phyloP scores from a whole-genome alignment of 2,113 vertebrate species.

The Labrus mixtus region DNA sequence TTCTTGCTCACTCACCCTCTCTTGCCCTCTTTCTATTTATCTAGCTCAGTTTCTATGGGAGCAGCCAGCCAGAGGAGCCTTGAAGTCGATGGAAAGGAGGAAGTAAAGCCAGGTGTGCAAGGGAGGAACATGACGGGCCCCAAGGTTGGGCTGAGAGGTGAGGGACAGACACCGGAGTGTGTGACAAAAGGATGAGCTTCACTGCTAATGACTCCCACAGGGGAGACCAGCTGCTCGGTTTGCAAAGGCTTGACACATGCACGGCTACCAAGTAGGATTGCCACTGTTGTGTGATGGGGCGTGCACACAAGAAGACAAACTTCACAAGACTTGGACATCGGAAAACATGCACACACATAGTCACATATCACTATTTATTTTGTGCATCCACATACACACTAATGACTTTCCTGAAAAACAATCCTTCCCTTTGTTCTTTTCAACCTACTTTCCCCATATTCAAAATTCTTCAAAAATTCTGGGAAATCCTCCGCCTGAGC shows the following conservation, averaged over 20 bases:
- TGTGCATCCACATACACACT: not conserved
- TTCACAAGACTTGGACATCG: conserved; percentile 31
- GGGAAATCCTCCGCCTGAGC: conserved; percentile 10
- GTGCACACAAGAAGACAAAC: conserved; percentile 31
- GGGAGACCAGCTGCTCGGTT: conserved; percentile 75
- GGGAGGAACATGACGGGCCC: conserved; percentile 61
- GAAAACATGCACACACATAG: not conserved
- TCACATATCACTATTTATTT: not conserved
- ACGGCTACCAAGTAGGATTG: conserved; percentile 30
- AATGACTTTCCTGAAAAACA: not conserved
- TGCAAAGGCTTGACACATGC: conserved; percentile 46
- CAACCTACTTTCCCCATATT: not conserved
- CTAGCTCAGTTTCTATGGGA: conserved; percentile 67
- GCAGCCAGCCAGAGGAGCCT: conserved; percentile 58
- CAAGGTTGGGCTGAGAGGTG: conserved; percentile 73
- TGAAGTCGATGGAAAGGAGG: conserved; percentile 56
- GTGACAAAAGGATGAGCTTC: conserved; percentile 82
- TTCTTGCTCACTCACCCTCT: conserved; percentile 40
- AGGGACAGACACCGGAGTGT: conserved; percentile 74
- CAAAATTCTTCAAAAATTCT: conserved; percentile 11
- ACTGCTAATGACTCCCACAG: conserved; percentile 81
- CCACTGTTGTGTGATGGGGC: conserved; percentile 34
- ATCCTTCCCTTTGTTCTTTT: not conserved
- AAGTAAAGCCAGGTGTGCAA: conserved; percentile 71
- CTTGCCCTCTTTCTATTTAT: conserved; percentile 51